Conservation (phyloP, 2,113 vertebrate species). For the mouse (Mus musculus) region DNA sequence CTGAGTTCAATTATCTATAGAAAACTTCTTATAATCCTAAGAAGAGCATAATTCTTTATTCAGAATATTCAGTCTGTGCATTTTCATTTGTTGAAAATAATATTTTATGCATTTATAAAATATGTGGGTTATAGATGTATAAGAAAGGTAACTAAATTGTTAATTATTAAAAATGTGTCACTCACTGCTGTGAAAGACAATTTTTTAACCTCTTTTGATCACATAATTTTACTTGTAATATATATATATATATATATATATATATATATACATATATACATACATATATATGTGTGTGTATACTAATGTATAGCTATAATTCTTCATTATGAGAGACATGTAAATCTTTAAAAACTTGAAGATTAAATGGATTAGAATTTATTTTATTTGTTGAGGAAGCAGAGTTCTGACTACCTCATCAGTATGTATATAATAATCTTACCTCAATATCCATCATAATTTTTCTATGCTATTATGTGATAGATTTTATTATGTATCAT, state of each 20-base stretch:
- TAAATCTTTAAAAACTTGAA: neutral
- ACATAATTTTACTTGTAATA: neutral
- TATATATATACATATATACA: too few relatives aligned
- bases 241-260: too few relatives aligned
- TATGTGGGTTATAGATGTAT: neutral
- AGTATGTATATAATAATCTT: neutral
- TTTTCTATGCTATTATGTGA: neutral
- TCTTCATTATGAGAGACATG: neutral
- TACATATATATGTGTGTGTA: too few relatives aligned
- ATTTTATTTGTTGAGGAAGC: neutral
- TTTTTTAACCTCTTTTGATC: neutral
- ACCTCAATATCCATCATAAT: neutral
- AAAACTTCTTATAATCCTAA: neutral
- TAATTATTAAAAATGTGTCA: neutral
- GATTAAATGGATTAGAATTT: neutral
- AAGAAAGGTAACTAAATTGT: neutral
- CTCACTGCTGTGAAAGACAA: neutral
- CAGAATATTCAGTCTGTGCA: neutral
- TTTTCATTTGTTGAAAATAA: neutral
- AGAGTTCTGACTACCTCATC: neutral
- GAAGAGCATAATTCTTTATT: neutral
- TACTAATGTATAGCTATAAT: neutral
- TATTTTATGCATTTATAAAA: neutral
- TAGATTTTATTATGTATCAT: neutral
- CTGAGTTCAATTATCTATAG: neutral